Base-by-base conservation (phyloP, 2,888 invertebrate species). In the Pseudolycoriella hygida region DNA sequence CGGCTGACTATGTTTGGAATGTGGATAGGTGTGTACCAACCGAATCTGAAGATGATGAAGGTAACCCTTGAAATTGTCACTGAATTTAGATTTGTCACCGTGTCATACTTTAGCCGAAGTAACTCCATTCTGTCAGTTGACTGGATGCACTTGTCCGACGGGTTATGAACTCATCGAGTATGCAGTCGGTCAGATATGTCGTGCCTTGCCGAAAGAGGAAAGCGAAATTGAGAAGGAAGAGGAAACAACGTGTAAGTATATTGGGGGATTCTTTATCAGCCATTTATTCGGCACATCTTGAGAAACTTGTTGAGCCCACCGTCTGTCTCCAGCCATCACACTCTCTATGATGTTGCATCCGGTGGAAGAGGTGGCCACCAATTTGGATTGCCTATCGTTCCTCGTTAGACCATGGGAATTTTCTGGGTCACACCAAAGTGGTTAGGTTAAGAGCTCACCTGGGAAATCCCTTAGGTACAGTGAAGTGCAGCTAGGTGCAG, bases 81-180 rank as follows among this genome's bases (percentile, higher is more conserved):
- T 15, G 5, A 39, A 15, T 11, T 11, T 11, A 31, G 11, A 31
- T 58, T 63, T 2, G 73, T 72, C 43, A n/a, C n/a, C n/a, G n/a
- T n/a, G n/a, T n/a, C n/a, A 18, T n/a, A 14, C 5, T 34, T 17
- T 25, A 46, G 48, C 56, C 2, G 57, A 57, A 17, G 20, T 61
- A 19, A 55, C 56, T 17, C 56, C 64, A 1, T 51, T 49, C 1
- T 67, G 66, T 50, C 57, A 65, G 41, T 49, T 58, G 32, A 60
- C 68, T 40, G 60, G 62, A 5, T 72, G 71, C 53, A 60, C 53
- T 17, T 73, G 71, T 55, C 66, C 67, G 45, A 66, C 67, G 3
- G 70, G 67, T 1, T 74, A 69, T 47, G 60, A 63, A 32, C 61
- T 72, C 6, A 67, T 72, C 53, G 71, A 52, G 44, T 44, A 25